These are phyloP conservation scores for Autographa pulchrina DNA, from an alignment of 2,888 invertebrate species.

Conservation along the genomic window DNA sequence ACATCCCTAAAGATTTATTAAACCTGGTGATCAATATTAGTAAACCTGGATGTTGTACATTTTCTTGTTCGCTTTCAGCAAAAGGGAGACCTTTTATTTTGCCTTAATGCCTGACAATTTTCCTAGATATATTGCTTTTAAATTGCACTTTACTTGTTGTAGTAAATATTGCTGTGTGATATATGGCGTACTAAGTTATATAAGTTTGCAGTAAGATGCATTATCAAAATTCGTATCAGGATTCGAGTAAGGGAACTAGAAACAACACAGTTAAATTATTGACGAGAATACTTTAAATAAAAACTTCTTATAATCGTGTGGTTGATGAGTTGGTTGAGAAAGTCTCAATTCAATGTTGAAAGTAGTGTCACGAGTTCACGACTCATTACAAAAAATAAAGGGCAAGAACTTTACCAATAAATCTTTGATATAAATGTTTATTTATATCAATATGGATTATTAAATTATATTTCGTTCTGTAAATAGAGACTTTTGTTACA, in stretches of 20 bases:
- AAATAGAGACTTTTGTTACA: too few species aligned
- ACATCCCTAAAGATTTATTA: conserved; percentile 44
- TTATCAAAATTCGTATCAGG: not conserved
- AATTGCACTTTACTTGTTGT: not conserved
- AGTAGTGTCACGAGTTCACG: too few species aligned
- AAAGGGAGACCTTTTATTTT: not conserved
- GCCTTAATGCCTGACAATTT: not conserved
- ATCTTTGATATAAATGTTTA: too few species aligned
- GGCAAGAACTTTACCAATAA: too few species aligned
- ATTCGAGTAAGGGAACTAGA: not conserved
- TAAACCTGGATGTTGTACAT: conserved; percentile 31
- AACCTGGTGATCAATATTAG: conserved; percentile 34
- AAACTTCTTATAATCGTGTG: too few species aligned
- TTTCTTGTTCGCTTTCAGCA: conserved; percentile 8
- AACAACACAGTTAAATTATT: too few species aligned
- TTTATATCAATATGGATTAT: too few species aligned
- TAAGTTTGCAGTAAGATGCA: not conserved
- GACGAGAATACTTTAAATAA: too few species aligned
- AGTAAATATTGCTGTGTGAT: not conserved
- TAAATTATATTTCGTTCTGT: too few species aligned
- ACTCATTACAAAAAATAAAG: too few species aligned
- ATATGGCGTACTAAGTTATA: not conserved
- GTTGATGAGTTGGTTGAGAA: too few species aligned
- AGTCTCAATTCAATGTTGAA: too few species aligned
- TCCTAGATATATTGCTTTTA: not conserved